These are phyloP conservation scores for Apteryx owenii DNA, from an alignment of 2,113 vertebrate species.

Conservation along the genomic window DNA sequence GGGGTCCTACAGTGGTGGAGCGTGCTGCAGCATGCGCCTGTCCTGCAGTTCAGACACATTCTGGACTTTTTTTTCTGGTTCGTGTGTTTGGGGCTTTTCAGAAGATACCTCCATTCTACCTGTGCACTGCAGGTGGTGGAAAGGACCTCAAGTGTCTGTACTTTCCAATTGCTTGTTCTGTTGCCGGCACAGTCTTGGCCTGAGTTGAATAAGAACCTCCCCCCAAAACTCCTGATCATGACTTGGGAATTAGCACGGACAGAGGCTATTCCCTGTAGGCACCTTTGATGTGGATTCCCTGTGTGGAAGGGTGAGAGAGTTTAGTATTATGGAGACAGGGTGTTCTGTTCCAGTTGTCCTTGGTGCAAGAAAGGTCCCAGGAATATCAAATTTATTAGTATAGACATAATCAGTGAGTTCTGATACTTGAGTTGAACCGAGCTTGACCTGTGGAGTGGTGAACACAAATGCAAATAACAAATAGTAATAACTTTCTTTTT, in stretches of 20 bases:
- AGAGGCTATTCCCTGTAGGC: background rate
- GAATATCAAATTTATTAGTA: background rate
- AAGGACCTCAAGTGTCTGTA: background rate
- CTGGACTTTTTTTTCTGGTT: background rate
- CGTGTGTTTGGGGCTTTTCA: background rate
- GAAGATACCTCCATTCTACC: background rate
- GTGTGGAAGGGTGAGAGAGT: background rate
- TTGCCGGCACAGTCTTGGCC: background rate
- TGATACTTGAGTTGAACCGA: background rate
- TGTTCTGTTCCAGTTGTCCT: background rate
- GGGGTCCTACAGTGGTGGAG: background rate
- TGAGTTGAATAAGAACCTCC: background rate
- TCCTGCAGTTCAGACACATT: background rate
- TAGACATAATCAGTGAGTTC: background rate
- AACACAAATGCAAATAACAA: background rate
- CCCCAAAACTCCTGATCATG: background rate
- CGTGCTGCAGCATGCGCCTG: accelerated
- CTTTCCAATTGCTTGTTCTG: background rate
- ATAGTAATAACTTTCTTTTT: background rate
- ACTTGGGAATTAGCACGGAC: background rate
- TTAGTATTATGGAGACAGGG: background rate
- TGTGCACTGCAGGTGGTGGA: background rate
- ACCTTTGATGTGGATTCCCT: background rate
- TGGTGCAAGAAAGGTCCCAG: background rate
- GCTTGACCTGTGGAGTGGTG: background rate